These are phyloP conservation scores for Pseudomyrmex flavicornis DNA, from an alignment of 1,140 invertebrate genomes.

Conservation along the genomic window DNA sequence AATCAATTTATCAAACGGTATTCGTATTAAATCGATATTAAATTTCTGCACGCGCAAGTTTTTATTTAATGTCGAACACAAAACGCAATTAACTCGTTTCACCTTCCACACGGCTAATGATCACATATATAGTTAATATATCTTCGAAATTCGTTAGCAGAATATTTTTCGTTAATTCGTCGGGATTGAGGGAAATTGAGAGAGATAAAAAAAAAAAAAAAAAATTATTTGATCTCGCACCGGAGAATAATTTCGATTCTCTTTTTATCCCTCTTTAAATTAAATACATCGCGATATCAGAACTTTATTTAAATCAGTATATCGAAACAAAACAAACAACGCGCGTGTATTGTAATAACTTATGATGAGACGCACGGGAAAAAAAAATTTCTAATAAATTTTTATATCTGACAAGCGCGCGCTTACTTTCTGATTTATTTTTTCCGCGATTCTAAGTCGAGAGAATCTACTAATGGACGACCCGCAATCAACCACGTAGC, in stretches of 20 bases:
- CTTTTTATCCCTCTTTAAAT: not conserved
- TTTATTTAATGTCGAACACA: conserved; percentile 44
- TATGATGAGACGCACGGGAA: too few relatives aligned
- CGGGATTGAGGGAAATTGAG: not conserved
- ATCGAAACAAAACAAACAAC: too few relatives aligned
- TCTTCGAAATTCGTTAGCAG: conserved; percentile 17
- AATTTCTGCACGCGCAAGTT: conserved; percentile 33
- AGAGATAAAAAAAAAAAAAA: not conserved
- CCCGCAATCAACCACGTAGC: conserved; percentile 8
- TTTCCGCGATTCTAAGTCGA: not conserved
- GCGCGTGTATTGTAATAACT: too few relatives aligned
- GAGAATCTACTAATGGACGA: not conserved
- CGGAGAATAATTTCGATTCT: not conserved
- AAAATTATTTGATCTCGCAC: not conserved
- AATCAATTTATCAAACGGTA: conserved; percentile 45
- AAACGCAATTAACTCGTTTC: conserved; percentile 46
- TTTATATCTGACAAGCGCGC: not conserved
- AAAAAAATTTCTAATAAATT: not conserved
- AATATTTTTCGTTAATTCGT: conserved; percentile 29
- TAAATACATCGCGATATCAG: not conserved
- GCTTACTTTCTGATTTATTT: not conserved
- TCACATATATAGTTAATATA: conserved; percentile 42
- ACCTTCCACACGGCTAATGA: conserved; percentile 27
- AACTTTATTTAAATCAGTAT: too few relatives aligned
- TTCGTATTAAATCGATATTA: conserved; percentile 53